phyloP scores from a whole-genome alignment of 2,113 vertebrate genomes.

The Micronisus gabar region DNA sequence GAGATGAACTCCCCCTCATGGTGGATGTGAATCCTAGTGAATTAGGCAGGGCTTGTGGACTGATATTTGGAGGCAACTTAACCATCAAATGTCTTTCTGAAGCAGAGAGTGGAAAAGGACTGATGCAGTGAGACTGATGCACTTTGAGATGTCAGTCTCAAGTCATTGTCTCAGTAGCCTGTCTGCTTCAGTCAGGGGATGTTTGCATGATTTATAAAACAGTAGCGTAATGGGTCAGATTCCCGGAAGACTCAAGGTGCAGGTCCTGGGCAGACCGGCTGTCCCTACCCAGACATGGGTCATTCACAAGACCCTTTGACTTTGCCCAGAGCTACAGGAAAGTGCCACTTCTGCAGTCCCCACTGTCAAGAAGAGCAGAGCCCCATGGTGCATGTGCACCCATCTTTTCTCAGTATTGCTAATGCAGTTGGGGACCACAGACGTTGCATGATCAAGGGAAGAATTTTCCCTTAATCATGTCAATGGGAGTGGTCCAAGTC shows the following conservation, averaged over 20 bases:
- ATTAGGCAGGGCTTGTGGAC: not conserved
- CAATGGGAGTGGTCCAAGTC: not conserved
- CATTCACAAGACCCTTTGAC: not conserved
- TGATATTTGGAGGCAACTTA: not conserved
- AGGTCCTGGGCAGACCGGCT: not conserved
- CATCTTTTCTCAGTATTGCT: not conserved
- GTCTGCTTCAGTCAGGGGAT: not conserved
- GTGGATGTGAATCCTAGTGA: not conserved
- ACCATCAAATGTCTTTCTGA: not conserved
- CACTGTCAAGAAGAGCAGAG: not conserved
- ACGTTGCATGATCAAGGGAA: not conserved
- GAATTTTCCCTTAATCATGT: not conserved
- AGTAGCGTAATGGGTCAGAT: not conserved
- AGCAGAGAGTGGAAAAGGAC: not conserved
- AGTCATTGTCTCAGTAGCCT: not conserved
- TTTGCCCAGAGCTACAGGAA: not conserved
- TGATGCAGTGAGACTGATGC: not conserved
- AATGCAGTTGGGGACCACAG: not conserved
- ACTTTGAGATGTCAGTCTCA: not conserved
- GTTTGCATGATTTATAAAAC: not conserved
- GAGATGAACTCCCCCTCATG: not conserved
- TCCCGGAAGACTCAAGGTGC: not conserved
- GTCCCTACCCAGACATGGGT: not conserved
- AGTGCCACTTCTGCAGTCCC: not conserved
- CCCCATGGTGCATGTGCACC: not conserved